A percentile compares a stretch with the other conserved stretches of the same genome.
These are phyloP conservation scores for Cheirogaleus major DNA, from an alignment of 2,797 vertebrate species.

Conservation along the genomic window DNA sequence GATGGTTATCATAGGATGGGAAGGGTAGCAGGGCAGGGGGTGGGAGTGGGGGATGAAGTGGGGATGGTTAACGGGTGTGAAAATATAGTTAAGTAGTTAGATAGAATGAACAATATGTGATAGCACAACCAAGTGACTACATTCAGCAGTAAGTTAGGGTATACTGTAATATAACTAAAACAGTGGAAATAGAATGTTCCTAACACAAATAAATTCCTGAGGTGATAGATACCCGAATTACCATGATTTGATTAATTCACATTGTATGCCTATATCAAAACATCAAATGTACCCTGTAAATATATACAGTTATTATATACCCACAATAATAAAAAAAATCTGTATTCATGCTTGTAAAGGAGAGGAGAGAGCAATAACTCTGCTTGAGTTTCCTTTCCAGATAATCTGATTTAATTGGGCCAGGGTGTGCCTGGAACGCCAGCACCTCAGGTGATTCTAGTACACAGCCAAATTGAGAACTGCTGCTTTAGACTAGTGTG, in stretches of 20 bases:
- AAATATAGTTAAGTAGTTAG: background rate
- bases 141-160: background rate
- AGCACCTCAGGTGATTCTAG: background rate
- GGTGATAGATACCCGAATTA: background rate
- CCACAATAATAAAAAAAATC: background rate
- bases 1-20: background rate
- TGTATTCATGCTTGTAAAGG: background rate
- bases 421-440: background rate
- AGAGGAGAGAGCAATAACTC: background rate
- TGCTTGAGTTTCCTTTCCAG: background rate
- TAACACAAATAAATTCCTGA: background rate
- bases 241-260: background rate
- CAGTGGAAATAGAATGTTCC: background rate
- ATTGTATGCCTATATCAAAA: background rate
- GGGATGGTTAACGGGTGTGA: background rate
- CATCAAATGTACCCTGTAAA: background rate
- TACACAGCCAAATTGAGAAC: background rate
- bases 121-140: background rate
- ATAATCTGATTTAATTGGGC: background rate
- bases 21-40: background rate
- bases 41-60: background rate
- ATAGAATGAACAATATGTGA: background rate
- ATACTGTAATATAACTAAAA: background rate
- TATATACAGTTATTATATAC: background rate
- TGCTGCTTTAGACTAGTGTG: background rate